phyloP scores from a whole-genome alignment of 2,113 vertebrate genomes.

The Pogonocichla stellata region DNA sequence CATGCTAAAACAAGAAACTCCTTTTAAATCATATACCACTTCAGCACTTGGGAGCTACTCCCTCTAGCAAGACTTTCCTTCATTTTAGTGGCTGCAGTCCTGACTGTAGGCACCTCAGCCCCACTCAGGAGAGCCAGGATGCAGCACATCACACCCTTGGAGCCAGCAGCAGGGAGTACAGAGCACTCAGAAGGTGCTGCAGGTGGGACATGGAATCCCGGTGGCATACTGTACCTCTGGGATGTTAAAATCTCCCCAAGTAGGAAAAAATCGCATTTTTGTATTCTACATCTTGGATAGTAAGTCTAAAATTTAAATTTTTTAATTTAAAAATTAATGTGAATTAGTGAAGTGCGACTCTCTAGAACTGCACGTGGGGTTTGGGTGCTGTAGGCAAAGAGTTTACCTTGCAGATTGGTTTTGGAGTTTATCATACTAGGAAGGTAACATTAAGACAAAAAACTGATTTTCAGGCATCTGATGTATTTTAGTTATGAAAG shows the following conservation, averaged over 20 bases:
- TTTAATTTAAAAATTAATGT: neutral
- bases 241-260: neutral
- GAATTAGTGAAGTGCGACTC: neutral
- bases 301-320: neutral
- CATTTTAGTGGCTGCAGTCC: neutral
- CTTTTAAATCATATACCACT: neutral
- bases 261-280: neutral
- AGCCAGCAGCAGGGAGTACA: neutral
- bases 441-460: neutral
- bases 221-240: neutral
- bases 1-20: neutral
- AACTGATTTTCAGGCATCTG: neutral
- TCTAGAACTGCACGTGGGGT: neutral
- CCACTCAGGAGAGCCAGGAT: neutral
- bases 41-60: neutral
- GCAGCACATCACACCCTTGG: neutral
- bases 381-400: neutral
- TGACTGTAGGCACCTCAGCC: neutral
- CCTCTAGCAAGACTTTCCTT: neutral
- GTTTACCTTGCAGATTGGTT: neutral
- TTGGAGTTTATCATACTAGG: neutral
- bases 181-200: accelerated
- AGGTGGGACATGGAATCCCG: neutral
- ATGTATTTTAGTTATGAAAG: neutral
- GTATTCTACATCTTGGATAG: neutral